A percentile compares a stretch with the other conserved stretches of the same genome.
Evolutionary conservation across 2,888 invertebrate species (phyloP).

Genomic region (Phlogophora meticulosa): DNA sequence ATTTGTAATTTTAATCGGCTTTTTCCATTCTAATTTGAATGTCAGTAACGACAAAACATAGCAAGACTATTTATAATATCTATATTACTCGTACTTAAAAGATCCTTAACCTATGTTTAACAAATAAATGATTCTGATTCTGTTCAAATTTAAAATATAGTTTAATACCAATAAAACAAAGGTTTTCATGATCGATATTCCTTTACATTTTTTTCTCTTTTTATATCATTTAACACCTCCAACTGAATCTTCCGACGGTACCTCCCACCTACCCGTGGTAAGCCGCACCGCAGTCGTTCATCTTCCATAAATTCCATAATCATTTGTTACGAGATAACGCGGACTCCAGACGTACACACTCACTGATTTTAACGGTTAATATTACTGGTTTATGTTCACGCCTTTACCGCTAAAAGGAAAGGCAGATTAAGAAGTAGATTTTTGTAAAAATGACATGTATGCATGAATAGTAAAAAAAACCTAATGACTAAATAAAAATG

Average conservation of each 20-base stretch:
- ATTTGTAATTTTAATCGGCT: too few species aligned
- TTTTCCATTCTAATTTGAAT: too few species aligned
- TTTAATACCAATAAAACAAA: too few species aligned
- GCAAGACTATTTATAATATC: too few species aligned
- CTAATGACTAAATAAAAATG: too few species aligned
- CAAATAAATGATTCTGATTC: too few species aligned
- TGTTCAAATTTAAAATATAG: too few species aligned
- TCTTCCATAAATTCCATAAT: slow-evolving; percentile 77
- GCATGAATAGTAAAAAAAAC: too few species aligned
- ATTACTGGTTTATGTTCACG: slow-evolving; percentile 50
- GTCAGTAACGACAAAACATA: too few species aligned
- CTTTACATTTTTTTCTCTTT: not conserved
- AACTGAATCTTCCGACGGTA: slow-evolving; percentile 43
- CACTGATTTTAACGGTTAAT: slow-evolving; percentile 65
- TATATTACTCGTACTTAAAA: too few species aligned
- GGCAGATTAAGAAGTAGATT: not conserved
- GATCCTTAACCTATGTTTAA: too few species aligned
- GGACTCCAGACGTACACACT: slow-evolving; percentile 63
- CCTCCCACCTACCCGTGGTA: slow-evolving; percentile 58
- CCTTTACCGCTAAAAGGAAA: slow-evolving; percentile 2
- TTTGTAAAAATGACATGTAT: not conserved
- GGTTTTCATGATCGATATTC: too few species aligned
- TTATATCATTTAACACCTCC: not conserved
- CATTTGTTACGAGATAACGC: slow-evolving; percentile 80
- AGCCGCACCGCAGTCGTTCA: slow-evolving; percentile 74